phyloP scores from a whole-genome alignment of 2,888 invertebrate genomes.

The Hypena proboscidalis region DNA sequence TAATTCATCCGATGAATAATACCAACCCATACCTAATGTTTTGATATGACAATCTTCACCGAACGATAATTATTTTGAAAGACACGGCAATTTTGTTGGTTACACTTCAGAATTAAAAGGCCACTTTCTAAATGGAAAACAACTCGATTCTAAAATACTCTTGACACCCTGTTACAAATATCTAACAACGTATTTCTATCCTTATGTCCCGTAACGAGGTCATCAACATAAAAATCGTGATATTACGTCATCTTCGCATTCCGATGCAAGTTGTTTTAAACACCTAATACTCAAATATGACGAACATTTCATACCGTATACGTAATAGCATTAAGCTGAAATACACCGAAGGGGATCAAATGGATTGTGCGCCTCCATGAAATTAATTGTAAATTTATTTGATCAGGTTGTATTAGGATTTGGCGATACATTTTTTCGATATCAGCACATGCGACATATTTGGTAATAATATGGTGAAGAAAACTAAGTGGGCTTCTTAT shows the following conservation, averaged over 20 bases:
- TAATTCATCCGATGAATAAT: neutral
- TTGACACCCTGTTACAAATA: neutral
- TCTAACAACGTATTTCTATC: conserved; percentile 4
- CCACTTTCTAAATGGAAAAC: conserved; percentile 1
- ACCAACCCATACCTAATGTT: conserved; percentile 10
- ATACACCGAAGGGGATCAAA: conserved; percentile 1
- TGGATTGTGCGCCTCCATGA: conserved; percentile 25
- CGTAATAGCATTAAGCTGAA: conserved; percentile 4
- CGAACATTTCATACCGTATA: conserved; percentile 13
- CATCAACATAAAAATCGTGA: conserved; percentile 22
- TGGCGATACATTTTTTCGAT: conserved; percentile 19
- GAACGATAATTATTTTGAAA: conserved; percentile 1
- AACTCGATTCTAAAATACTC: neutral
- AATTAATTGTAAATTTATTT: conserved; percentile 25
- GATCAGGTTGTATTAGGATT: conserved; percentile 13
- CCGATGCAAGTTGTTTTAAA: conserved; percentile 3
- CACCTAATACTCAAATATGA: conserved; percentile 14
- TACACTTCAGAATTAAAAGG: conserved; percentile 3
- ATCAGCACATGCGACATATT: conserved; percentile 14
- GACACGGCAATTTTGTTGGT: too few species aligned
- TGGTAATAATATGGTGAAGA: neutral
- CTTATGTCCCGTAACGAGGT: conserved; percentile 7
- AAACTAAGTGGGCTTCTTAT: neutral
- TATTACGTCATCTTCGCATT: conserved; percentile 6
- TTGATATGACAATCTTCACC: conserved; percentile 7